Conservation (phyloP, 2,797 vertebrate species). For the Sebastes aleutianus region DNA sequence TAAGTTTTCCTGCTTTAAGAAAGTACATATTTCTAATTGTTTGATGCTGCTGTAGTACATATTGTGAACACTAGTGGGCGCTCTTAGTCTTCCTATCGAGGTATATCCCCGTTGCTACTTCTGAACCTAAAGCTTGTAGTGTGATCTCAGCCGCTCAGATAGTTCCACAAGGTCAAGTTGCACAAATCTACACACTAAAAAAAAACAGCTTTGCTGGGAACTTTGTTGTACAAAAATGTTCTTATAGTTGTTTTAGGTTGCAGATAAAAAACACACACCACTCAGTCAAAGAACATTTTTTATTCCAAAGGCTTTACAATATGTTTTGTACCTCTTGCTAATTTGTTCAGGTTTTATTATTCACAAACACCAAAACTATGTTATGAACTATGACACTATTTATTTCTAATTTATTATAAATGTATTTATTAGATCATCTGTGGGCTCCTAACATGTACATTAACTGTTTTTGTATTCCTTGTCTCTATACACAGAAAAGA, state of each 20-base stretch:
- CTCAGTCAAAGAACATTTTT: neutral
- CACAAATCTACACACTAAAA: neutral
- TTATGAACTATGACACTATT: neutral
- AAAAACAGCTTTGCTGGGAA: neutral
- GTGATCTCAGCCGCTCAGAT: neutral
- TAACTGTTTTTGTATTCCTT: neutral
- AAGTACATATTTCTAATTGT: neutral
- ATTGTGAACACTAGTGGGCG: constrained; percentile 53
- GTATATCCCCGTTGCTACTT: neutral
- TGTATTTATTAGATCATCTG: neutral
- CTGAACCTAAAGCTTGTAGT: neutral
- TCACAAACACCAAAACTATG: neutral
- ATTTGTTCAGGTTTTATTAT: neutral
- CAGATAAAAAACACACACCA: neutral
- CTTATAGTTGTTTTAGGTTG: neutral
- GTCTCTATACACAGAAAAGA: neutral
- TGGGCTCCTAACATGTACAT: neutral
- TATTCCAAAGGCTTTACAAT: neutral
- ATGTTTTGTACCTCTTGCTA: neutral
- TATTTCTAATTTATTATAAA: constrained; percentile 21
- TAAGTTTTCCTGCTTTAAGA: neutral
- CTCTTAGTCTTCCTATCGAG: constrained; percentile 27
- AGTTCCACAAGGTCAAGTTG: neutral
- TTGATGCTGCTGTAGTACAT: constrained; percentile 12
- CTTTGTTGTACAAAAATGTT: neutral